Conservation (phyloP, 2,113 vertebrate species). For the Ornithorhynchus anatinus region DNA sequence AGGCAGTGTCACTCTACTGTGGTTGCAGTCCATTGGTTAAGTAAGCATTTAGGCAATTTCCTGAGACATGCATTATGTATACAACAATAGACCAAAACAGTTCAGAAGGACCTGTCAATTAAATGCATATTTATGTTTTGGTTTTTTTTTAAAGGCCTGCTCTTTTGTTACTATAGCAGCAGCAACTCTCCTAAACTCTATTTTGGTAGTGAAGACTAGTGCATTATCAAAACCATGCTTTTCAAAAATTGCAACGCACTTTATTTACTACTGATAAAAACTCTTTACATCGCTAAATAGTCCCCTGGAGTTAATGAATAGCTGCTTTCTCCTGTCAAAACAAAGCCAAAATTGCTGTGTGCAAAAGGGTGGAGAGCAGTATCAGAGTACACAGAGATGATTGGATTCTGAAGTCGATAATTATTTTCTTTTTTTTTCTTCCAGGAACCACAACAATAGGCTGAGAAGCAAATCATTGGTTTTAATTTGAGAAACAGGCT, state of each 20-base stretch:
- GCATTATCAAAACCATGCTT: neutral
- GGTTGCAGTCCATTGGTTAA: neutral
- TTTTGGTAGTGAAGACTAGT: neutral
- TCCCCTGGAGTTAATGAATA: slow-evolving; percentile 5
- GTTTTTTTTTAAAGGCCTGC: neutral
- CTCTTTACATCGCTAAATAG: neutral
- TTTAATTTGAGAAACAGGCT: slow-evolving; percentile 7
- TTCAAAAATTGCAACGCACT: neutral
- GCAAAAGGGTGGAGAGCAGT: neutral
- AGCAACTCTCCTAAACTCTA: neutral
- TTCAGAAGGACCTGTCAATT: neutral
- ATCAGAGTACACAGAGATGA: slow-evolving; percentile 9
- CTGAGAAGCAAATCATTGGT: neutral
- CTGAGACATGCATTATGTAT: neutral
- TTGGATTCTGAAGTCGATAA: slow-evolving; percentile 20
- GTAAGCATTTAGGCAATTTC: neutral
- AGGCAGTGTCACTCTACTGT: neutral
- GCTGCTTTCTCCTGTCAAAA: slow-evolving; percentile 16
- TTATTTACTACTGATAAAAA: slow-evolving; percentile 11
- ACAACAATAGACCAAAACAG: neutral
- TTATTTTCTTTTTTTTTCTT: slow-evolving; percentile 1
- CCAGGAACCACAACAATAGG: neutral
- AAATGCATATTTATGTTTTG: neutral
- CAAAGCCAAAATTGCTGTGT: slow-evolving; percentile 13
- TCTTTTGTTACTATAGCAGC: neutral